Evolutionary conservation across 1,140 invertebrate species (phyloP), one percentile per base, ranked within the genome.

Genomic region (Holotrichia oblita): DNA sequence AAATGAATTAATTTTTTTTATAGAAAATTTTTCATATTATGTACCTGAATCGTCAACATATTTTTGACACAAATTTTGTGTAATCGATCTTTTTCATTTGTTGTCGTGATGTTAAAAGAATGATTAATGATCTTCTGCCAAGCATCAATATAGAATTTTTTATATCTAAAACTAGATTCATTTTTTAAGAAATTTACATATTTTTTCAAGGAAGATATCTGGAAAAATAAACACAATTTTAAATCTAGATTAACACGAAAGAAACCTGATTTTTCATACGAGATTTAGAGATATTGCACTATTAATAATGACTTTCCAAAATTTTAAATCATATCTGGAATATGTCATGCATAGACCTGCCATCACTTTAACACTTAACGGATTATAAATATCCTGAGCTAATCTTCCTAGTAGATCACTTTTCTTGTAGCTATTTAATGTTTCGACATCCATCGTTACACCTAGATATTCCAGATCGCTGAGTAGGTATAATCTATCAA

Each of bases 301-400:
- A 40, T 80, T 79, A n/a, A 85, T 77, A 73, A 85, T 82, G 48
- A 78, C 79, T 77, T 83, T 78, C 83, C 82, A 83, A 78, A 82
- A 83, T 72, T 81, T 81, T 9, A 80, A 40, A 77, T 83, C 81
- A 34, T 84, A 78, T 17, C 81, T 77, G 14, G 48, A 24, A 75
- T 84, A 84, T 20, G 82, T 83, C 24, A 79, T 80, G 73, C 85
- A 85, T n/a, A 84, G 27, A 40, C 61, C 41, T 6, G 81, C 83
- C 79, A 85, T 83, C 20, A 77, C 79, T 78, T 83, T 83, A 6
- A 85, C 73, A 44, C 75, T 77, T 4, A 80, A 12, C 4, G 79
- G 75, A 74, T 80, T 80, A 6, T 78, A 69, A 0, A 80, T 75
- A 34, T 80, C 12, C 61, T 81, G 79, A 0, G 80, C 78, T 8